Percentiles rank a stretch among this genome's conserved stretches.
Conservation (phyloP, 2,113 vertebrate species). For the Vidua macroura region DNA sequence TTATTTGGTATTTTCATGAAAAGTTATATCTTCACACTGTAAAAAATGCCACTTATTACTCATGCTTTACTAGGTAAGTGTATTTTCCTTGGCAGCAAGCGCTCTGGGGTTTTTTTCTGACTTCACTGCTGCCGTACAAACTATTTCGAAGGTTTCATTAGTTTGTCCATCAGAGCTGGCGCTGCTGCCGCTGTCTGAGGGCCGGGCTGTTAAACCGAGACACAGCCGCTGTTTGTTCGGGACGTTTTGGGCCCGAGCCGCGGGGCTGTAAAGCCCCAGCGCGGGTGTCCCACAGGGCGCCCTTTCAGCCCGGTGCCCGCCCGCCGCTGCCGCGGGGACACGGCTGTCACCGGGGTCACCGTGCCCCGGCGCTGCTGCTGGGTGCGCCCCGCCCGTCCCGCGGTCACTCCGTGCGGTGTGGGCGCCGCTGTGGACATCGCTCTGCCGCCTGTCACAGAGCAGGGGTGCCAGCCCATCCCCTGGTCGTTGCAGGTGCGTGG, state of each 20-base stretch:
- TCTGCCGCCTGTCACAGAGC: neutral
- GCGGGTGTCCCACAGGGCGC: neutral
- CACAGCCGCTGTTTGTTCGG: constrained; percentile 46
- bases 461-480: neutral
- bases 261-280: neutral
- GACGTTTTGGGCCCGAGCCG: neutral
- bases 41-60: constrained; percentile 58
- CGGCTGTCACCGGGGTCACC: neutral
- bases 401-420: rapidly evolving
- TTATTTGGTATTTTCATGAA: constrained; percentile 46
- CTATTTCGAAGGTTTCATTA: constrained; percentile 25
- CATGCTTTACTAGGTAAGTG: constrained; percentile 49
- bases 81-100: constrained; percentile 23
- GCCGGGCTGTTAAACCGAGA: constrained; percentile 25
- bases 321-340: neutral
- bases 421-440: rapidly evolving
- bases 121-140: neutral
- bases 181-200: constrained; percentile 36
- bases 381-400: rapidly evolving
- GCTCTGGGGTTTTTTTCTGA: neutral
- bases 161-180: constrained; percentile 24
- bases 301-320: neutral
- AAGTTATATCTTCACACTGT: constrained; percentile 47
- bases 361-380: neutral
- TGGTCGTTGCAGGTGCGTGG: rapidly evolving